Evolutionary conservation across 2,113 vertebrate species (phyloP).

Genomic region (Paratilapia polleni): DNA sequence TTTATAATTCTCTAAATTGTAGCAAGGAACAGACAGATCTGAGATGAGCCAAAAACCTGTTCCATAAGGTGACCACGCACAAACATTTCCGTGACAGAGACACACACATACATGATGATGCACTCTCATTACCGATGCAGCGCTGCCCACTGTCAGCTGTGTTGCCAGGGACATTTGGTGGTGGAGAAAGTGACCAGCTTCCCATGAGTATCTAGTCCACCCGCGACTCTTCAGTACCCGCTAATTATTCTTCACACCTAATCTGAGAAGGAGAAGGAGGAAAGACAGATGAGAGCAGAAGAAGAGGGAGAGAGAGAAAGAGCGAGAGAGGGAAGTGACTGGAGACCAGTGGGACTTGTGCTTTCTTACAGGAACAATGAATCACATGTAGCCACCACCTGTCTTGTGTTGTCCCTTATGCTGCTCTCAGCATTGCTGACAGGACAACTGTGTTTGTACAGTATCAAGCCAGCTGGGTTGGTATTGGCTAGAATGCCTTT

Average conservation of each 20-base stretch:
- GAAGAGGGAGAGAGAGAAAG: constrained; percentile 5
- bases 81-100: constrained; percentile 22
- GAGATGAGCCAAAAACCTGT: constrained; percentile 34
- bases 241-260: constrained; percentile 81
- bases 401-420: constrained; percentile 77
- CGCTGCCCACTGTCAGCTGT: constrained; percentile 61
- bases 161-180: constrained; percentile 77
- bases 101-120: constrained; percentile 8
- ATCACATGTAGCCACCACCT: constrained; percentile 76
- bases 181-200: constrained; percentile 67
- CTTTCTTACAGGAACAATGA: constrained; percentile 78
- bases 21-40: constrained; percentile 28
- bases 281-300: constrained; percentile 63
- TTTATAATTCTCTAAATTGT: constrained; percentile 12
- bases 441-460: constrained; percentile 72
- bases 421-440: constrained; percentile 61
- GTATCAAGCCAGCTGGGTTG: constrained; percentile 62
- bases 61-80: constrained; percentile 26
- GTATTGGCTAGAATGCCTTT: constrained; percentile 53
- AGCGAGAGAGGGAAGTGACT: constrained; percentile 44
- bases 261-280: constrained; percentile 69
- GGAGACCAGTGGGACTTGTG: constrained; percentile 66
- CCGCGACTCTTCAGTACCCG: constrained; percentile 61
- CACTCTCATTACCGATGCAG: constrained; percentile 66
- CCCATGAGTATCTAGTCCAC: constrained; percentile 67